Conservation (phyloP, 2,888 invertebrate species). For the Euclidia mi region DNA sequence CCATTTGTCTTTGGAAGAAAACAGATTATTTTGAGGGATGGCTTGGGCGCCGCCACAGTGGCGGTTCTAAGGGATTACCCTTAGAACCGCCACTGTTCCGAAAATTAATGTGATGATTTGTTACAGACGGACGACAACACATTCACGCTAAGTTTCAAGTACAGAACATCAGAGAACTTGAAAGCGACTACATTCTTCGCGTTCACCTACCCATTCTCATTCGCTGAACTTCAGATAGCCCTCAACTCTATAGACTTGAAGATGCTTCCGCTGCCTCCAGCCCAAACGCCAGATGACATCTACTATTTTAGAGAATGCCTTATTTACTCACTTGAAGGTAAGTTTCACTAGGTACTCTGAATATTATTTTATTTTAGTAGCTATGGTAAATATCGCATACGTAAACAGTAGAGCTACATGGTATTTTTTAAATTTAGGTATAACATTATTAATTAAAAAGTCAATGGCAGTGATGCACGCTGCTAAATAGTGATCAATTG, state of each 20-base stretch:
- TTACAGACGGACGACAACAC: conserved; percentile 92
- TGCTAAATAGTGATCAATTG: too few relatives aligned
- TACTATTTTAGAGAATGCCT: conserved; percentile 96
- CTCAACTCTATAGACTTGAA: conserved; percentile 92
- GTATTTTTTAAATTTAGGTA: not conserved
- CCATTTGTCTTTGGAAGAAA: too few relatives aligned
- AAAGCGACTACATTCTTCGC: conserved; percentile 95
- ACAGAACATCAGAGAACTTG: conserved; percentile 92
- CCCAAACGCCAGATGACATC: conserved; percentile 91
- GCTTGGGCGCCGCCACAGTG: too few relatives aligned
- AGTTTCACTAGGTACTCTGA: too few relatives aligned
- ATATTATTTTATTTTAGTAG: not conserved
- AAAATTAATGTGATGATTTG: not conserved
- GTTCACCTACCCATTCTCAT: conserved; percentile 97
- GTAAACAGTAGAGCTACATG: too few relatives aligned
- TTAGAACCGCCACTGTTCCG: too few relatives aligned
- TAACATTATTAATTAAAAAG: too few relatives aligned
- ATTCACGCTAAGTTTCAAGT: conserved; percentile 94
- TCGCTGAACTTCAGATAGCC: conserved; percentile 94
- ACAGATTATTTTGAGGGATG: too few relatives aligned
- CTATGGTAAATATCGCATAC: too few relatives aligned
- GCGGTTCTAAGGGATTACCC: too few relatives aligned
- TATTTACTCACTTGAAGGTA: conserved; percentile 93
- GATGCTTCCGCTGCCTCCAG: conserved; percentile 81
- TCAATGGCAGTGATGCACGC: too few relatives aligned